phyloP scores from a whole-genome alignment of 2,113 vertebrate genomes.

The Periophthalmodon schlosseri region DNA sequence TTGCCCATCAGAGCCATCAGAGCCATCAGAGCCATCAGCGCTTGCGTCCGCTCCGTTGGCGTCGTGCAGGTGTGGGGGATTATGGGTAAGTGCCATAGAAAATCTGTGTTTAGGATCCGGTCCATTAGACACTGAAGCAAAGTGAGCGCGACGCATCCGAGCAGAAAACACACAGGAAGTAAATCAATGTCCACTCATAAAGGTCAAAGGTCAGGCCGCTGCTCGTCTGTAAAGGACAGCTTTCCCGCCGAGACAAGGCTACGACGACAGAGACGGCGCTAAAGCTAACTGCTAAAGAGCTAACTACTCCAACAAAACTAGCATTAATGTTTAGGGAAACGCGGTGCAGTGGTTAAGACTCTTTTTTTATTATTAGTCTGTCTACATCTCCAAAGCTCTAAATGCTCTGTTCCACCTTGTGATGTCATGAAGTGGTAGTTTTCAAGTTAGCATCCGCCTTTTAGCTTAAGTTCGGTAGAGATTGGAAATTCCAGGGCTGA shows the following conservation, averaged over 20 bases:
- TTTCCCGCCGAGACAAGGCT: slow-evolving; percentile 7
- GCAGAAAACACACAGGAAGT: slow-evolving; percentile 45
- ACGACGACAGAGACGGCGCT: not conserved
- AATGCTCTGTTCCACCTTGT: too few relatives aligned
- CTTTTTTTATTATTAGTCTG: too few relatives aligned
- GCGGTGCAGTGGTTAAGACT: not conserved
- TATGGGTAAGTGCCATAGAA: too few relatives aligned
- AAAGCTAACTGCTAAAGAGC: not conserved
- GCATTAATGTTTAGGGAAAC: not conserved
- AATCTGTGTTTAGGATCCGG: slow-evolving; percentile 27
- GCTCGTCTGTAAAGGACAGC: slow-evolving; percentile 5
- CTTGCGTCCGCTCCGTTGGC: too few relatives aligned
- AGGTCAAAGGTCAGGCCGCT: slow-evolving; percentile 32
- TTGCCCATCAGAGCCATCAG: too few relatives aligned
- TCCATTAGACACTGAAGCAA: slow-evolving; percentile 64
- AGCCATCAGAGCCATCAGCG: too few relatives aligned
- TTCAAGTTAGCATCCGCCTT: too few relatives aligned
- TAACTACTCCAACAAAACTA: not conserved
- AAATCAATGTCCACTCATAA: slow-evolving; percentile 49
- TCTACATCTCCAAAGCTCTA: too few relatives aligned
- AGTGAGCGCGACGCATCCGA: slow-evolving; percentile 49
- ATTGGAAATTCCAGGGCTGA: too few relatives aligned
- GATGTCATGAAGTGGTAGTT: too few relatives aligned
- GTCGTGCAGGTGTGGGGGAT: too few relatives aligned
- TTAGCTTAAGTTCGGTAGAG: too few relatives aligned